phyloP scores from a whole-genome alignment of 2,888 invertebrate species.

The Sycophila texana region DNA sequence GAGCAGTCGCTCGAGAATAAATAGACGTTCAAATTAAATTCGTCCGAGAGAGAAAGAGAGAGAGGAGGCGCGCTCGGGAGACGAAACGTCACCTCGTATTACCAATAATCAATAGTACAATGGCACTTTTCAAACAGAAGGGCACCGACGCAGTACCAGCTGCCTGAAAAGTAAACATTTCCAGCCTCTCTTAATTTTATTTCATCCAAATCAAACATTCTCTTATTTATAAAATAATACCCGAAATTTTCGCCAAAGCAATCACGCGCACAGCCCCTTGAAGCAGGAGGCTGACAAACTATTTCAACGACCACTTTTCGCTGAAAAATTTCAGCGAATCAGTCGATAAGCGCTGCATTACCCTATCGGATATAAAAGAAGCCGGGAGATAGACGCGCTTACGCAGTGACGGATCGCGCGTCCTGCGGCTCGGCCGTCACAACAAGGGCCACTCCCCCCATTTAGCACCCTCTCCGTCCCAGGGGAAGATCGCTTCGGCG shows the following conservation, averaged over 20 bases:
- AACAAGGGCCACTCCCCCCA: slow-evolving; percentile 51
- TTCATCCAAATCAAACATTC: neutral
- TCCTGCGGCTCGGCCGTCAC: slow-evolving; percentile 45
- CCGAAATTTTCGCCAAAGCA: too few relatives aligned
- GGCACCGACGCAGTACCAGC: slow-evolving; percentile 40
- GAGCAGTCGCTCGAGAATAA: slow-evolving; percentile 23
- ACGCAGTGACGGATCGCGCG: slow-evolving; percentile 20
- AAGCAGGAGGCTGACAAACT: too few relatives aligned
- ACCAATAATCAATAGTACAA: slow-evolving; percentile 66
- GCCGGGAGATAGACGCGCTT: neutral
- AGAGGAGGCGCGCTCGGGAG: slow-evolving; percentile 51
- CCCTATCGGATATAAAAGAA: neutral
- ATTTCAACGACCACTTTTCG: too few relatives aligned
- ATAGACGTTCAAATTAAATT: slow-evolving; percentile 53
- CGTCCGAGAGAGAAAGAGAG: neutral
- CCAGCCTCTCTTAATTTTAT: slow-evolving; percentile 27
- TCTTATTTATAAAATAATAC: too few relatives aligned
- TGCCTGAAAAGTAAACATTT: slow-evolving; percentile 45
- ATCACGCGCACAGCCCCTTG: neutral
- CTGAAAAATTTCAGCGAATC: too few relatives aligned
- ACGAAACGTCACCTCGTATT: slow-evolving; percentile 64
- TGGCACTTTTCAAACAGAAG: slow-evolving; percentile 59
- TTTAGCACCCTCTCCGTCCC: slow-evolving; percentile 48
- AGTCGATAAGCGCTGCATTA: too few relatives aligned
- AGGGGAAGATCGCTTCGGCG: slow-evolving; percentile 29